A percentile compares a stretch with the other conserved stretches of the same genome.
These are phyloP conservation scores for Epizoanthus ramosus DNA, from an alignment of 92 coral and sea anemone genomes.

Conservation along the genomic window DNA sequence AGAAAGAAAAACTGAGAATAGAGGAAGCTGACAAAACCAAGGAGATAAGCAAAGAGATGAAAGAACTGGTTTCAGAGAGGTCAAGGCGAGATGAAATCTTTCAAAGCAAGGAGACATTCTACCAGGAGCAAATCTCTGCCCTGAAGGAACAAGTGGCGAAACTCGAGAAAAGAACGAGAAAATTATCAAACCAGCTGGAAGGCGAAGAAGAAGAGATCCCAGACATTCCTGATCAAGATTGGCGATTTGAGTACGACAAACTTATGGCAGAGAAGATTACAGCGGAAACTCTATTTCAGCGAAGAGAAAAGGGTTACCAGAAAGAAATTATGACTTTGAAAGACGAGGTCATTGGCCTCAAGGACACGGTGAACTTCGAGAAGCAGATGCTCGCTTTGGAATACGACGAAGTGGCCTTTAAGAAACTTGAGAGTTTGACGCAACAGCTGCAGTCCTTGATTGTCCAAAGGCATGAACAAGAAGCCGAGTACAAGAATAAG, in stretches of 20 bases:
- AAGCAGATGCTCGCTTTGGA: conserved; percentile 84
- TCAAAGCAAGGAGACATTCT: conserved; percentile 83
- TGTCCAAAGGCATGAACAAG: conserved; percentile 59
- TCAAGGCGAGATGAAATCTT: conserved; percentile 86
- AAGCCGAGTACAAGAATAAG: conserved; percentile 42
- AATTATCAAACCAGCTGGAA: conserved; percentile 63
- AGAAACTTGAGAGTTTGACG: conserved; percentile 75
- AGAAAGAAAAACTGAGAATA: conserved; percentile 60
- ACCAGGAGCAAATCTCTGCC: conserved; percentile 87
- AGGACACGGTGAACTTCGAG: conserved; percentile 79
- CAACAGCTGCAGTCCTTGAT: conserved; percentile 80
- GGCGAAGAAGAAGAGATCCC: conserved; percentile 52
- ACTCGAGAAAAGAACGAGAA: conserved; percentile 70
- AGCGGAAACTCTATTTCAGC: conserved; percentile 72
- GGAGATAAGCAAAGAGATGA: conserved; percentile 78
- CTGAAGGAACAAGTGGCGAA: conserved; percentile 81
- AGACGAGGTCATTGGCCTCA: conserved; percentile 75
- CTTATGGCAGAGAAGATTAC: conserved; percentile 83
- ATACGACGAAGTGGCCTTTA: conserved; percentile 77
- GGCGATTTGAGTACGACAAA: conserved; percentile 82
- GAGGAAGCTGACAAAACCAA: conserved; percentile 76
- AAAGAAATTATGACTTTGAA: conserved; percentile 69
- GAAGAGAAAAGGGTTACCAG: conserved; percentile 70
- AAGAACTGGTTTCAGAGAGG: conserved; percentile 74
- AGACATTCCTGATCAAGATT: conserved; percentile 62